Conservation (phyloP, 2,888 invertebrate genomes). For the Euplexia lucipara region DNA sequence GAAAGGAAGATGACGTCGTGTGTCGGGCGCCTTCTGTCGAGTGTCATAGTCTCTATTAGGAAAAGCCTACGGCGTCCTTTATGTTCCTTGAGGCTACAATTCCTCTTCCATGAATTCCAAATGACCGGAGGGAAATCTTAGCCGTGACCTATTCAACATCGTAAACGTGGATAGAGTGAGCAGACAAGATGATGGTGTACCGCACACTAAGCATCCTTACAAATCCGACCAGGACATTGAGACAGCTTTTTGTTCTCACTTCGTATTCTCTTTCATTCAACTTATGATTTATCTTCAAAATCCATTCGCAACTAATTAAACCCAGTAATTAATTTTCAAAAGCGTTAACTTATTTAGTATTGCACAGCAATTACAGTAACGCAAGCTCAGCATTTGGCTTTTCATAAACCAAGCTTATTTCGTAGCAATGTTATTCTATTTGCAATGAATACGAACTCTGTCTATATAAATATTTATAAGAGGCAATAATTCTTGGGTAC, state of each 20-base stretch:
- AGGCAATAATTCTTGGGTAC: slow-evolving; percentile 42
- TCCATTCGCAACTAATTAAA: slow-evolving; percentile 28
- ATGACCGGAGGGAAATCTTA: slow-evolving; percentile 91
- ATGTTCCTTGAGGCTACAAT: slow-evolving; percentile 89
- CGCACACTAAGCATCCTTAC: slow-evolving; percentile 47
- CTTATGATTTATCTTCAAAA: slow-evolving; percentile 23
- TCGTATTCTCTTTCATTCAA: slow-evolving; percentile 15
- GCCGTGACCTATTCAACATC: slow-evolving; percentile 89
- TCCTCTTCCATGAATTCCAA: slow-evolving; percentile 90
- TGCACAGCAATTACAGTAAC: slow-evolving; percentile 20
- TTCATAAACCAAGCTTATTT: slow-evolving; percentile 34
- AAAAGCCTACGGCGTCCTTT: slow-evolving; percentile 89
- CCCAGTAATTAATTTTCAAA: slow-evolving; percentile 34
- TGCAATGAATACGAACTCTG: slow-evolving; percentile 22
- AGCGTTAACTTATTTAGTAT: slow-evolving; percentile 29
- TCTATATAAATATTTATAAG: slow-evolving; percentile 39
- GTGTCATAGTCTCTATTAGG: slow-evolving; percentile 81
- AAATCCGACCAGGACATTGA: slow-evolving; percentile 44
- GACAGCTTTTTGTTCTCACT: slow-evolving; percentile 15
- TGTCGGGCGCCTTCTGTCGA: slow-evolving; percentile 78
- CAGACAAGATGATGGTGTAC: slow-evolving; percentile 59
- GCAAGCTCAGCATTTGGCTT: slow-evolving; percentile 30
- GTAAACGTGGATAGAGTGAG: slow-evolving; percentile 74
- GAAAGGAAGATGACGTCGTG: slow-evolving; percentile 79
- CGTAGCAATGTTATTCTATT: slow-evolving; percentile 24